phyloP scores from a whole-genome alignment of 2,797 vertebrate species.

The Sebastes itinus region DNA sequence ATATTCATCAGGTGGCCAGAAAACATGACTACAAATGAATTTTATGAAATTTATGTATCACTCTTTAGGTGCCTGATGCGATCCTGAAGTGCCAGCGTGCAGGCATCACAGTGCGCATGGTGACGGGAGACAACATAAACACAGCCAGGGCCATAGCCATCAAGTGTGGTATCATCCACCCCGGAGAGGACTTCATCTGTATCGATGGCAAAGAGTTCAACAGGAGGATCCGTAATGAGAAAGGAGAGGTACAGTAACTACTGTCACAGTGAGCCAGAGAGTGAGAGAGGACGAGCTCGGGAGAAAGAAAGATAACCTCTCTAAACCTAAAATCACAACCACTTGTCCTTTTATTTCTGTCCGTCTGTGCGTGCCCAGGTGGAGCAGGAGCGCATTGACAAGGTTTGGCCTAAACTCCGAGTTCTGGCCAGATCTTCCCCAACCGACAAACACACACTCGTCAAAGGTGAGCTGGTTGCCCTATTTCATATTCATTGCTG shows the following conservation, averaged over 20 bases:
- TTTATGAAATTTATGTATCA: neutral
- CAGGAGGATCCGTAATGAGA: constrained; percentile 97
- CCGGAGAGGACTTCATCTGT: constrained; percentile 97
- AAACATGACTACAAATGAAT: neutral
- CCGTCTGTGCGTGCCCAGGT: constrained; percentile 72
- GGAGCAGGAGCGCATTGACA: constrained; percentile 93
- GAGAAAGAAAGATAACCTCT: neutral
- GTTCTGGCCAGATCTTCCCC: constrained; percentile 93
- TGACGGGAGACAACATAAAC: constrained; percentile 99
- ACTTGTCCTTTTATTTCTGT: constrained; percentile 70
- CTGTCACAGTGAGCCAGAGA: neutral
- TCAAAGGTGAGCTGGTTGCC: constrained; percentile 86
- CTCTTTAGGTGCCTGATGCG: constrained; percentile 92
- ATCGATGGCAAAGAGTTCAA: constrained; percentile 99
- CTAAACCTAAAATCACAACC: constrained; percentile 55
- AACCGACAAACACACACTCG: constrained; percentile 93
- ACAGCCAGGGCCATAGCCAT: constrained; percentile 98
- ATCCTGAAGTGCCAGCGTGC: constrained; percentile 96
- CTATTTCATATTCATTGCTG: neutral
- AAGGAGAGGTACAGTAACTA: constrained; percentile 88
- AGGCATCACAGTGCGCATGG: constrained; percentile 98
- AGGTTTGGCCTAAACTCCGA: constrained; percentile 93
- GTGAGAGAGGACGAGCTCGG: neutral
- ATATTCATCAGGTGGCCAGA: neutral
- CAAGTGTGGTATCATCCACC: constrained; percentile 98